Percentiles rank a stretch among this genome's conserved stretches.
Evolutionary conservation across 64 coral and sea anemone species (phyloP).

Genomic region (Orbicella faveolata): DNA sequence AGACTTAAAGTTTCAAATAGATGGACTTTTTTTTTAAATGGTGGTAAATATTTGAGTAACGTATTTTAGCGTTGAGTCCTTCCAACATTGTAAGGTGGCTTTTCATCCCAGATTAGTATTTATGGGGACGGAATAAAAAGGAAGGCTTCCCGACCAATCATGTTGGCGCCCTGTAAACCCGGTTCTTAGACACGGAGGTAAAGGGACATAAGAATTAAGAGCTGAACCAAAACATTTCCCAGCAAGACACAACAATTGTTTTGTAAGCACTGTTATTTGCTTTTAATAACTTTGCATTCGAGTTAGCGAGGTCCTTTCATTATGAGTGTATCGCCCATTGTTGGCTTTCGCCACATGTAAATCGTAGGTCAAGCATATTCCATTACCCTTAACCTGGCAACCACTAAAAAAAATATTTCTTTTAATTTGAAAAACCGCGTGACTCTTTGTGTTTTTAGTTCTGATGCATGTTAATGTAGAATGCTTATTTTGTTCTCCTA

Average conservation of each 20-base stretch:
- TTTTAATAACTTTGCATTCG: background rate
- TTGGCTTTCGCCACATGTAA: constrained; percentile 16
- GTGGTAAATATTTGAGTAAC: constrained; percentile 25
- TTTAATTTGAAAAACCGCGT: background rate
- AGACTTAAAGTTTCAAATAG: background rate
- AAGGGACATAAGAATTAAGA: constrained; percentile 15
- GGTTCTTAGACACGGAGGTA: background rate
- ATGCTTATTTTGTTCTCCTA: background rate
- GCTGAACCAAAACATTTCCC: constrained; percentile 1
- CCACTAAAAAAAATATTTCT: background rate
- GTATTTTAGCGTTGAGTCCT: background rate
- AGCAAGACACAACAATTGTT: background rate
- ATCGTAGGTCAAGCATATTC: constrained; percentile 7
- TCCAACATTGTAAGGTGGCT: background rate
- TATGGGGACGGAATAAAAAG: constrained; percentile 3
- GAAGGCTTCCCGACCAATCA: background rate
- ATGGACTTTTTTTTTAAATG: background rate
- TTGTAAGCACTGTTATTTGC: constrained; percentile 10
- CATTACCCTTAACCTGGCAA: constrained; percentile 16
- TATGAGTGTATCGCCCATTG: constrained; percentile 11
- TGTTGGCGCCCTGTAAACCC: background rate
- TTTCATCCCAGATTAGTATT: background rate
- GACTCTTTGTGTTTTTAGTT: background rate
- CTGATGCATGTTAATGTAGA: background rate
- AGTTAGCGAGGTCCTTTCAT: background rate